Conservation (phyloP, 2,888 invertebrate species). For the Orthosia gothica region DNA sequence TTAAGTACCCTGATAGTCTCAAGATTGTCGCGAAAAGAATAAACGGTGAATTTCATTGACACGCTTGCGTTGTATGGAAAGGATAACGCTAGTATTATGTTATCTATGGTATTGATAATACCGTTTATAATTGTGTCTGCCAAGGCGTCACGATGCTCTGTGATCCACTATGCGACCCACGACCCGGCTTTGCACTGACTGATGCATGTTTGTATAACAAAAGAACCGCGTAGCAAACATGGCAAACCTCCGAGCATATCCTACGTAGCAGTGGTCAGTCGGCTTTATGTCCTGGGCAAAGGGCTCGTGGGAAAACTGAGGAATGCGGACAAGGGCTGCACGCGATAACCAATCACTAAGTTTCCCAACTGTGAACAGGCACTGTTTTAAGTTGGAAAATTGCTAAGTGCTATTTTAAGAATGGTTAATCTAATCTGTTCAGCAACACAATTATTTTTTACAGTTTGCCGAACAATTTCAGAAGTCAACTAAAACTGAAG, state of each 20-base stretch:
- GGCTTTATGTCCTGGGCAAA: slow-evolving; percentile 25
- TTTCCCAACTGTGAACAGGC: neutral
- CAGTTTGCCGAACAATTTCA: no score
- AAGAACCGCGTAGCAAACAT: neutral
- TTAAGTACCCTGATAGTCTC: no score
- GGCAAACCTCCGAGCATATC: neutral
- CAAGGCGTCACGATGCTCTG: no score
- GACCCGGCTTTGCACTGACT: neutral
- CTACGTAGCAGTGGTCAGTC: neutral
- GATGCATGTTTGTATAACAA: neutral
- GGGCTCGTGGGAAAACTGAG: slow-evolving; percentile 47
- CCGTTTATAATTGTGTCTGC: no score
- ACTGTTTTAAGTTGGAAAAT: neutral
- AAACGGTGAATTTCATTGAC: no score
- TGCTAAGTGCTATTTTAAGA: neutral
- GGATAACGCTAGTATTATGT: no score
- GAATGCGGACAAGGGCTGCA: slow-evolving; percentile 1
- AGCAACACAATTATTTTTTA: no score
- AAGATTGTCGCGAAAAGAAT: no score
- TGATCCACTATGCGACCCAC: neutral
- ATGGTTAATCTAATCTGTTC: no score
- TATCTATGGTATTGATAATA: no score
- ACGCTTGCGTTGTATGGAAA: no score
- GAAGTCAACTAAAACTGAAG: no score
- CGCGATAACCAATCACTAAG: slow-evolving; percentile 35